These are phyloP conservation scores for Lutra lutra DNA, from an alignment of 2,797 vertebrate species.

Conservation along the genomic window DNA sequence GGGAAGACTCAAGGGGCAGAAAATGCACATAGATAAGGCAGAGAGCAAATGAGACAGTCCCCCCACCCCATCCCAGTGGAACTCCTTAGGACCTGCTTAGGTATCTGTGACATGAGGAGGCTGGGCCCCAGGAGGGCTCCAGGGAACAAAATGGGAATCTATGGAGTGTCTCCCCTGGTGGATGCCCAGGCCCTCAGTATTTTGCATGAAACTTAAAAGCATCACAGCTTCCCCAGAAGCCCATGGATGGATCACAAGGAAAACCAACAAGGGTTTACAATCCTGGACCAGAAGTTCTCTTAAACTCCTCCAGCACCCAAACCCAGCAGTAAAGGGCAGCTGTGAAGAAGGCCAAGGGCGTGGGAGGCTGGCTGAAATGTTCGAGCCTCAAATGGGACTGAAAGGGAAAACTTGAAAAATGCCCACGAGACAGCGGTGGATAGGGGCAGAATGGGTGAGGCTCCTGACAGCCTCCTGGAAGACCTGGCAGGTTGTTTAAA, in stretches of 20 bases:
- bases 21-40: too few relatives aligned
- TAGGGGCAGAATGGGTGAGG: neutral
- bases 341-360: neutral
- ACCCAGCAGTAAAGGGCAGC: neutral
- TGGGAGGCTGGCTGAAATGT: neutral
- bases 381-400: neutral
- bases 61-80: neutral
- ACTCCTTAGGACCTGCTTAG: neutral
- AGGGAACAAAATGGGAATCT: neutral
- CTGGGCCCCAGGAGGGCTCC: neutral
- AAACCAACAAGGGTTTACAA: neutral
- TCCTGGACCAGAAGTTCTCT: neutral
- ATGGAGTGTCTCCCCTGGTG: neutral
- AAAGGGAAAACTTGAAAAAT: neutral
- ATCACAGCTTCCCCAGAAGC: neutral
- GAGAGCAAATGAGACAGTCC: neutral
- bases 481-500: neutral
- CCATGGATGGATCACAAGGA: neutral
- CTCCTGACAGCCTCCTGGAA: neutral
- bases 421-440: neutral
- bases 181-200: neutral
- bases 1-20: neutral
- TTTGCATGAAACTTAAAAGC: neutral
- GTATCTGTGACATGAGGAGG: neutral
- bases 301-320: neutral